Conservation (phyloP, 1,140 invertebrate species). For the Lamellibrachia luymesi region DNA sequence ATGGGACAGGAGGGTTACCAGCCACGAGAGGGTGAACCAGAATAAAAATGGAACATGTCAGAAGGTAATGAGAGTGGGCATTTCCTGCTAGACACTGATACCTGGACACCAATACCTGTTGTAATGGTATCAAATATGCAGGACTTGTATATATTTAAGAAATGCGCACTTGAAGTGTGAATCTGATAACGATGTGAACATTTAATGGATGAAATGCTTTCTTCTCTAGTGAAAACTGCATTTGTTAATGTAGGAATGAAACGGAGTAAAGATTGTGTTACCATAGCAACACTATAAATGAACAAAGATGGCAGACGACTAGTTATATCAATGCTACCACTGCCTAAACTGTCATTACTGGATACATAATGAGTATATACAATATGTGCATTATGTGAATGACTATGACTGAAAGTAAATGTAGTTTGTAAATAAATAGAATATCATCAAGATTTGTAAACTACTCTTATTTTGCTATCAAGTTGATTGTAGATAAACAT, state of each 20-base stretch:
- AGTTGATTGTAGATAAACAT: neutral
- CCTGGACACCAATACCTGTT: neutral
- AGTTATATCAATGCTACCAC: neutral
- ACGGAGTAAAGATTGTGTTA: neutral
- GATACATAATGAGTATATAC: neutral
- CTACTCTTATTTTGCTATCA: neutral
- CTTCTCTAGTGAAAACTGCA: neutral
- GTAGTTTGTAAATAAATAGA: neutral
- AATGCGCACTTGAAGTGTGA: neutral
- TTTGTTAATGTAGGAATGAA: neutral
- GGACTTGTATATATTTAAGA: neutral
- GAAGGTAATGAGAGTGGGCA: neutral
- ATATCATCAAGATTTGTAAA: neutral
- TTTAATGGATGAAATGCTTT: neutral
- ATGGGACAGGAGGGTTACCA: neutral
- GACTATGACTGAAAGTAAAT: neutral
- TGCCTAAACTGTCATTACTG: neutral
- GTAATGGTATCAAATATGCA: neutral
- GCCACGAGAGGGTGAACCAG: neutral
- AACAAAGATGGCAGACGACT: neutral
- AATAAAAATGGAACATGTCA: neutral
- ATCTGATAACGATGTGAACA: neutral
- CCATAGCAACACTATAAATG: neutral
- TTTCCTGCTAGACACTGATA: neutral
- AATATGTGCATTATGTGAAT: no score